A percentile compares a stretch with the other conserved stretches of the same genome.
Conservation (phyloP, 2,113 vertebrate species). For the Capra hircus region DNA sequence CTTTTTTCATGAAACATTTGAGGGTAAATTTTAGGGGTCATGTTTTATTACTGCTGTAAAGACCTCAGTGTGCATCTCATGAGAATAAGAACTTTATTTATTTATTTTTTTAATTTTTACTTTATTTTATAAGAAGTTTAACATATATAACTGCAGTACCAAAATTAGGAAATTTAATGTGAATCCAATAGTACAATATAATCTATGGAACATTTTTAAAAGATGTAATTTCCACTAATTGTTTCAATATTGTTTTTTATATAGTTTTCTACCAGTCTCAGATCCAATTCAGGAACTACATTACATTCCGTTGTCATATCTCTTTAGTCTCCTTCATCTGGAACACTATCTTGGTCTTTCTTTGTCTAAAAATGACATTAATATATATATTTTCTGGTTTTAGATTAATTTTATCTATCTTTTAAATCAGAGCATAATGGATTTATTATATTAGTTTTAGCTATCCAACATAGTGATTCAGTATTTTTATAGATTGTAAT, state of each 20-base stretch:
- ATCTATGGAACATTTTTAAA: neutral
- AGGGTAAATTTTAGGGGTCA: neutral
- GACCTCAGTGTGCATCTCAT: neutral
- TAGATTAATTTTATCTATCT: neutral
- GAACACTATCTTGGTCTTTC: neutral
- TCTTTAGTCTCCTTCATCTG: neutral
- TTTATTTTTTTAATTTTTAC: too few species aligned
- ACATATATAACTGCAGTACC: neutral
- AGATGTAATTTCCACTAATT: neutral
- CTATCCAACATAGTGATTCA: neutral
- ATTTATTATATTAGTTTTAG: neutral
- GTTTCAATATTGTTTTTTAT: neutral
- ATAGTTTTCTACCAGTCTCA: neutral
- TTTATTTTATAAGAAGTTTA: neutral
- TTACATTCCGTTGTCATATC: neutral
- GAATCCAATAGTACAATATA: neutral
- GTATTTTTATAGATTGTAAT: neutral
- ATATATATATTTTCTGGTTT: neutral
- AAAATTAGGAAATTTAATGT: neutral
- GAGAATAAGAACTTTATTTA: neutral
- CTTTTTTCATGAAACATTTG: neutral
- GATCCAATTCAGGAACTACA: neutral
- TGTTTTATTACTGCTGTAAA: neutral
- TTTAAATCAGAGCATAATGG: neutral
- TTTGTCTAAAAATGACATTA: neutral